phyloP scores from a whole-genome alignment of 2,888 invertebrate species.

The Amiota mariae region DNA sequence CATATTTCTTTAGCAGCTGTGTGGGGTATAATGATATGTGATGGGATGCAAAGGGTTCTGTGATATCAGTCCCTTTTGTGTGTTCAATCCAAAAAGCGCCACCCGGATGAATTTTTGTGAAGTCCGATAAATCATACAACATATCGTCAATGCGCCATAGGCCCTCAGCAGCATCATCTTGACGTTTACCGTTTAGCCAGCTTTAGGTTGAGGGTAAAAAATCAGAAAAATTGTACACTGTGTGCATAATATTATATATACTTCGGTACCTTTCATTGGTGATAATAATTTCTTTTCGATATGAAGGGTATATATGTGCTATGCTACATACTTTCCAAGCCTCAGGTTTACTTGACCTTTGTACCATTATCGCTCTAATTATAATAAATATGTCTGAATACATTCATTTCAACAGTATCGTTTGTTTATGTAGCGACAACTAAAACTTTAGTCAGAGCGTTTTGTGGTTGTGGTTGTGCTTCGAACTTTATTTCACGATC shows the following conservation, averaged over 20 bases:
- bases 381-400: background rate
- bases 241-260: background rate
- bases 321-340: slow-evolving; percentile 65
- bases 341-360: slow-evolving; percentile 44
- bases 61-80: slow-evolving; percentile 85
- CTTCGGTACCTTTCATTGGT: slow-evolving; percentile 58
- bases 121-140: slow-evolving; percentile 88
- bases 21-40: slow-evolving; percentile 79
- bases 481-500: slow-evolving; percentile 25
- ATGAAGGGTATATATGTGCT: slow-evolving; percentile 67
- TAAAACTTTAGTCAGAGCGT: slow-evolving; percentile 42
- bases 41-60: slow-evolving; percentile 84
- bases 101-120: slow-evolving; percentile 87
- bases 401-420: background rate
- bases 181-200: slow-evolving; percentile 80
- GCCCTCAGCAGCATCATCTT: slow-evolving; percentile 82
- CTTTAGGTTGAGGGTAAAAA: slow-evolving; percentile 42
- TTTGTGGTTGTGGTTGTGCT: slow-evolving; percentile 39
- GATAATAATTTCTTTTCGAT: slow-evolving; percentile 55
- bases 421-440: slow-evolving; percentile 21
- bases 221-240: background rate
- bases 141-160: slow-evolving; percentile 84
- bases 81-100: slow-evolving; percentile 83
- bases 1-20: slow-evolving; percentile 78
- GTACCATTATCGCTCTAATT: slow-evolving; percentile 46